Conservation (phyloP, 2,113 vertebrate genomes). For the Dolichallabes microphthalmus region DNA sequence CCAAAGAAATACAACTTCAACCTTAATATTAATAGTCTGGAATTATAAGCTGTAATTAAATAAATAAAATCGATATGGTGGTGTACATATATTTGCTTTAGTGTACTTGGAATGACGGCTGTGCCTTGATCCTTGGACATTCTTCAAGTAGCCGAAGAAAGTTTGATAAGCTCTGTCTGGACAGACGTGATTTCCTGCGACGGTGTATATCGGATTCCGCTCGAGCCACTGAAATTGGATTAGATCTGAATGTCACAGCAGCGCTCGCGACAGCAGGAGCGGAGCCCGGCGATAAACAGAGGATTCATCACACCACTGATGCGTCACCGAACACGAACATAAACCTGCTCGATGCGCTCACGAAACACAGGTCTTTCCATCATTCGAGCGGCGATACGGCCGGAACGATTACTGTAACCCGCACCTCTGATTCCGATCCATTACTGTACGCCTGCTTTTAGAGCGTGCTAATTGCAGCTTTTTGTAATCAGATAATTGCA, state of each 20-base stretch:
- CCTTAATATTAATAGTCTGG: not conserved
- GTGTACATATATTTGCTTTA: not conserved
- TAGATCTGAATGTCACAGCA: not conserved
- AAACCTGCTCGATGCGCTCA: not conserved
- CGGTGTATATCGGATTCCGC: not conserved
- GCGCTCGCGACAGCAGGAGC: not conserved
- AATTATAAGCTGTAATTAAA: not conserved
- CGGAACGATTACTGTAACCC: not conserved
- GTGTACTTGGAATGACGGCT: not conserved
- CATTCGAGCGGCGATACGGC: not conserved
- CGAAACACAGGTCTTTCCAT: not conserved
- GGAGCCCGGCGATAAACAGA: not conserved
- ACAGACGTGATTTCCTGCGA: not conserved
- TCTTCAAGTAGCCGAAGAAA: not conserved
- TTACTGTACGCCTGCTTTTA: not conserved
- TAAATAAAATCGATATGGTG: not conserved
- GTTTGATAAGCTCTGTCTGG: not conserved
- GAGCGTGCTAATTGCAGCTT: not conserved
- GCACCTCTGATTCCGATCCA: not conserved
- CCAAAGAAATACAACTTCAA: not conserved
- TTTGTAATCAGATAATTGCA: conserved; percentile 21
- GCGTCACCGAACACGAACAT: not conserved
- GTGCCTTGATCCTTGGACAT: not conserved
- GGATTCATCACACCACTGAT: conserved; percentile 1
- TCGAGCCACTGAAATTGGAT: not conserved